Base-by-base conservation (phyloP, 2,113 vertebrate species). In the Percopsis transmontana region DNA sequence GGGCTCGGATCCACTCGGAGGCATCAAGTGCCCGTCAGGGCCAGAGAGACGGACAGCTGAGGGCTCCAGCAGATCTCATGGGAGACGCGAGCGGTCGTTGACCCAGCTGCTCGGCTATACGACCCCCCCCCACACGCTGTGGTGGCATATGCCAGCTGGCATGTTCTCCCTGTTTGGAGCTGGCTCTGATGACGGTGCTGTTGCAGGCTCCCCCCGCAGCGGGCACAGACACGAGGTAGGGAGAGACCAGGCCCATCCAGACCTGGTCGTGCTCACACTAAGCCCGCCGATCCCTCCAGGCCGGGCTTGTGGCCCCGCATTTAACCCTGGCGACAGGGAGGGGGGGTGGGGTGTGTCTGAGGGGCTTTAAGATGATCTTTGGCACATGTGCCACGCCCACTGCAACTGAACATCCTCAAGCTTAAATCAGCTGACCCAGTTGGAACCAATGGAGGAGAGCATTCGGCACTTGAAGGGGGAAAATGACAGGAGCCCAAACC, bases 131-230 rank as follows among this genome's bases (percentile, higher is more conserved):
- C n/a, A n/a, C n/a, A n/a, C 71, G 81, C 80, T 83, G 67, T 70
- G 39, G 56, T 16, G 71, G 85, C 89, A 91, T 87, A 87, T 90
- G 91, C n/a, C n/a, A n/a, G 86, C 83, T 90, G 74, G 83, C 79
- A 91, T 92, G 90, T 91, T 86, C 87, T 72, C 81, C 74, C 81
- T 86, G 81, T 81, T 85, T 77, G 84, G 84, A 77, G 58, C 79
- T 70, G 72, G 58, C 76, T 84, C 69, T 88, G 86, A 92, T 91
- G 90, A 89, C 82, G 62, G 75, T 81, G 82, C 77, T 89, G 90
- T 92, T 89, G 85, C 72, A 85, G 73, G 86, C 82, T 87, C 83
- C 90, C 87, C 89, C 85, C 83, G 90, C 70, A 14, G 68, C 11
- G 8, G 59, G 74, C 65, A 74, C 65, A 73, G 72, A 62, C 74